Evolutionary conservation across 2,113 vertebrate genomes (phyloP).

Genomic region (Phylloscopus whistleri): DNA sequence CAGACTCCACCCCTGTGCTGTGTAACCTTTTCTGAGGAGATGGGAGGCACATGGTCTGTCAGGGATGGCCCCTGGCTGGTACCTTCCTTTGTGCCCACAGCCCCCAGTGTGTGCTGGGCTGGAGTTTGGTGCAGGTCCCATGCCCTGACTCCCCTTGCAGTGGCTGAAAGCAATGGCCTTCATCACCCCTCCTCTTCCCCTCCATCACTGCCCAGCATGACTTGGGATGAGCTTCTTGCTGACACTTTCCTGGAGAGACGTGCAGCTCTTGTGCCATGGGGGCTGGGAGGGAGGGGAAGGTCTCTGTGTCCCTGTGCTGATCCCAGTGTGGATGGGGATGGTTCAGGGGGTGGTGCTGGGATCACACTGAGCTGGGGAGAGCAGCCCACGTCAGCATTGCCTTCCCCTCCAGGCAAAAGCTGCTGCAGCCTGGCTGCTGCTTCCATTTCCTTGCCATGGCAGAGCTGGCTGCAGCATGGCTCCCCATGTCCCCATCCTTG

Average conservation of each 20-base stretch:
- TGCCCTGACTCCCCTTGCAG: accelerated
- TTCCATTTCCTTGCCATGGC: not conserved
- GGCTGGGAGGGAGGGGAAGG: not conserved
- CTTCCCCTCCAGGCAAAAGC: not conserved
- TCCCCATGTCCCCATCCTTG: accelerated
- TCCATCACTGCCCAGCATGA: no score
- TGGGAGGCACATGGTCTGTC: not conserved
- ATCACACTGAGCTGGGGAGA: accelerated
- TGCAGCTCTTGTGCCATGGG: accelerated
- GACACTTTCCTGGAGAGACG: not conserved
- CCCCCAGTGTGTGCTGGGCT: not conserved
- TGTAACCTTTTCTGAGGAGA: not conserved
- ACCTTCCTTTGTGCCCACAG: not conserved
- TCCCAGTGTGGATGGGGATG: accelerated
- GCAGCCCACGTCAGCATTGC: not conserved
- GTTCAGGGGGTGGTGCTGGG: not conserved
- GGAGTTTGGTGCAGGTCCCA: not conserved
- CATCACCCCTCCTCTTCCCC: not conserved
- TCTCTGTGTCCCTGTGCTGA: accelerated
- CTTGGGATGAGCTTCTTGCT: not conserved
- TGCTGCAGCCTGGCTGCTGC: not conserved
- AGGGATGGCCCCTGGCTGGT: not conserved
- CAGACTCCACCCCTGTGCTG: not conserved
- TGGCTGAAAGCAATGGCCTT: not conserved
- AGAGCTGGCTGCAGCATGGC: not conserved